phyloP scores from a whole-genome alignment of 2,888 invertebrate species.

The Nipponacmea schrenckii region DNA sequence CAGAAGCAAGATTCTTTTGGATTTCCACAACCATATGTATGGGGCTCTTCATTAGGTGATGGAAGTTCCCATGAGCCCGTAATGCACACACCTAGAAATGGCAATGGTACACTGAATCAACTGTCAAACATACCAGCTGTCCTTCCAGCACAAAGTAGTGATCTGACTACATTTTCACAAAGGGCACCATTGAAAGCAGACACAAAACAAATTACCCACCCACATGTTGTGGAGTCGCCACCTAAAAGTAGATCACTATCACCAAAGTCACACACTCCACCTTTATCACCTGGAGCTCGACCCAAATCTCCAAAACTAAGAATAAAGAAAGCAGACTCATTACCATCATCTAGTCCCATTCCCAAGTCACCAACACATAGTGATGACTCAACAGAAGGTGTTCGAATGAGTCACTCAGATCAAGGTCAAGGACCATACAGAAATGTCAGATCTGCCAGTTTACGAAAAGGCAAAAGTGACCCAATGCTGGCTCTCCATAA shows the following conservation, averaged over 20 bases:
- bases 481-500: conserved; percentile 33
- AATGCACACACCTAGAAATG: neutral
- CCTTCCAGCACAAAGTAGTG: conserved; percentile 51
- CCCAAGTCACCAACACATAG: conserved; percentile 12
- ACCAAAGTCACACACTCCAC: neutral
- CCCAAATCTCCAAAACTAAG: conserved; percentile 6
- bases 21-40: neutral
- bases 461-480: conserved; percentile 34
- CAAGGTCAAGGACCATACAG: conserved; percentile 29
- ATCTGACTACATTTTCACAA: conserved; percentile 53
- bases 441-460: conserved; percentile 2
- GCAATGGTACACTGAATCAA: conserved; percentile 1
- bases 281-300: neutral
- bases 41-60: conserved; percentile 8
- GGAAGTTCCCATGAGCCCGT: neutral
- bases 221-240: neutral
- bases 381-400: conserved; percentile 30
- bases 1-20: conserved; percentile 2
- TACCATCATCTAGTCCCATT: neutral
- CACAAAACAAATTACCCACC: neutral
- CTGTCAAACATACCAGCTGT: conserved; percentile 42
- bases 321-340: conserved; percentile 8
- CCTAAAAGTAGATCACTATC: conserved; percentile 1
- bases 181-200: conserved; percentile 31
- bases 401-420: conserved; percentile 28